Conservation (phyloP, 1,140 invertebrate genomes). For the Pseudomyrmex pallidus region DNA sequence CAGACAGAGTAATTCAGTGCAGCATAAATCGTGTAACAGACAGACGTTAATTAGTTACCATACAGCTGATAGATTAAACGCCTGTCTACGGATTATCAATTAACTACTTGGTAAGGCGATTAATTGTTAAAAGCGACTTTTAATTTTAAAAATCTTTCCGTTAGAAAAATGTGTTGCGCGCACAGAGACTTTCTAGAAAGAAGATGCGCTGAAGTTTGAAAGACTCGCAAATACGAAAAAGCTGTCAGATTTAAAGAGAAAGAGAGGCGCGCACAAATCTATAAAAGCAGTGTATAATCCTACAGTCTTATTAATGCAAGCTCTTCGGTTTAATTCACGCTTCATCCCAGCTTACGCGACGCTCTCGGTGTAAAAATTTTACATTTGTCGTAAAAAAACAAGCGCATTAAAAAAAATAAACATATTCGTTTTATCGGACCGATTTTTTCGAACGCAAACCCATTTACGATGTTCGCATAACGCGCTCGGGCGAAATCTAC, state of each 20-base stretch:
- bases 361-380: conserved; percentile 34
- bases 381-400: conserved; percentile 25
- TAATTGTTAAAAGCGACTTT: conserved; percentile 9
- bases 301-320: conserved; percentile 32
- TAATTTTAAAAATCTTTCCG: not conserved
- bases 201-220: not conserved
- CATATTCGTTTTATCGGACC: not conserved
- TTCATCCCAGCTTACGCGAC: conserved; percentile 9
- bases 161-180: not conserved
- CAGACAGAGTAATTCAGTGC: conserved; percentile 22
- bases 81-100: not conserved
- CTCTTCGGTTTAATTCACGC: conserved; percentile 26
- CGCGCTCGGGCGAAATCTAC: not conserved
- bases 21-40: conserved; percentile 37
- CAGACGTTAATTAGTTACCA: conserved; percentile 37
- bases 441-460: conserved; percentile 24
- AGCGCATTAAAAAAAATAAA: not conserved
- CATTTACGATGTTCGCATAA: conserved; percentile 23
- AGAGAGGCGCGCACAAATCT: conserved; percentile 1
- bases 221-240: not conserved
- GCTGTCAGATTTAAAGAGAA: too few species aligned
- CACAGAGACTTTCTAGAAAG: not conserved
- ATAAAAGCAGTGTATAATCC: conserved; percentile 22
- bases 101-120: conserved; percentile 2
- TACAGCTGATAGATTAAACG: not conserved